These are phyloP conservation scores for Nixonia krombeini DNA, from an alignment of 1,140 invertebrate genomes.

Conservation along the genomic window DNA sequence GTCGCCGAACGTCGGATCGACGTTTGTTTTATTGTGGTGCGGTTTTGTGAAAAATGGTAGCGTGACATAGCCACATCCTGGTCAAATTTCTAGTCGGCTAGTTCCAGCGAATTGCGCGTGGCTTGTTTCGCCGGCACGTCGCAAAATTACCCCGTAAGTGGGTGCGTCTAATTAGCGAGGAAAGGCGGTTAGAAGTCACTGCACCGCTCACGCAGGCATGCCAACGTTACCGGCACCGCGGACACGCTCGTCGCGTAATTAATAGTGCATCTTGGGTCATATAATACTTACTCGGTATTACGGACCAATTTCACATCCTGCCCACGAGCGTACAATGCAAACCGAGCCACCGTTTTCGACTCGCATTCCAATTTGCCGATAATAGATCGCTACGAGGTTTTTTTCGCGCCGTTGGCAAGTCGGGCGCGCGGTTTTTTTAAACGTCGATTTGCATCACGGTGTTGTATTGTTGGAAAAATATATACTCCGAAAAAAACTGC, in stretches of 20 bases:
- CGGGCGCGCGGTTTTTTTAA: too few relatives aligned
- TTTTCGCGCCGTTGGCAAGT: too few relatives aligned
- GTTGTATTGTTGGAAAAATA: too few relatives aligned
- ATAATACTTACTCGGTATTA: constrained; percentile 7
- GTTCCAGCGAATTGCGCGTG: constrained; percentile 3
- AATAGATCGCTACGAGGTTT: too few relatives aligned
- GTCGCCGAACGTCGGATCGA: neutral
- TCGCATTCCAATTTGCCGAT: too few relatives aligned
- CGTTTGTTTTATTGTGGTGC: neutral
- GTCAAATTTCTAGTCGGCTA: neutral
- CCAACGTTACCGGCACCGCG: constrained; percentile 2
- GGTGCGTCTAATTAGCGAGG: constrained; percentile 17
- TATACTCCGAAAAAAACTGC: too few relatives aligned
- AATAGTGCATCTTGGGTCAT: constrained; percentile 16
- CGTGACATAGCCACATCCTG: neutral
- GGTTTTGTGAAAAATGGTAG: neutral
- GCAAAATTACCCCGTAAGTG: constrained; percentile 17
- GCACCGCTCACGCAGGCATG: constrained; percentile 2
- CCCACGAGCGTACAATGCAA: neutral
- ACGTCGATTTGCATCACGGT: too few relatives aligned
- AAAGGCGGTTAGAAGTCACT: constrained; percentile 13
- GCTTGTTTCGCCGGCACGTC: constrained; percentile 11
- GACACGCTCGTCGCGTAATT: constrained; percentile 10
- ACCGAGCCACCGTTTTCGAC: neutral
- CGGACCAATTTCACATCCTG: constrained; percentile 7